Conservation (phyloP, 2,797 vertebrate species). For the Calcarius lapponicus region DNA sequence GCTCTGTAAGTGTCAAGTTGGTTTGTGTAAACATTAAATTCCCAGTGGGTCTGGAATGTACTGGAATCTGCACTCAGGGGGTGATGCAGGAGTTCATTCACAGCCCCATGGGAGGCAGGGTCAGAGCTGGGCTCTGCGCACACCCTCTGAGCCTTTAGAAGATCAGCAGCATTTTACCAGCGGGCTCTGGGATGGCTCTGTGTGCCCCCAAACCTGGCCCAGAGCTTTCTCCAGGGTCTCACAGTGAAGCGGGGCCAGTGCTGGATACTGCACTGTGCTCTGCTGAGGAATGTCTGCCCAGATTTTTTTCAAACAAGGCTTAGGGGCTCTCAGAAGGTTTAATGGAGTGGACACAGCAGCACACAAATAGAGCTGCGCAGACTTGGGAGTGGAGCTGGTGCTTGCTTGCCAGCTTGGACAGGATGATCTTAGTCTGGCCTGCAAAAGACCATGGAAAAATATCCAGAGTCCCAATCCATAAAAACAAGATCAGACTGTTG, state of each 20-base stretch:
- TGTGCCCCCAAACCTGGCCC: background rate
- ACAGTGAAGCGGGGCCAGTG: background rate
- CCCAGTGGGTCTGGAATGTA: background rate
- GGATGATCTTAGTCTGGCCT: background rate
- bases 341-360: background rate
- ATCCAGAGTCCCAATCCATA: background rate
- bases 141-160: background rate
- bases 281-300: background rate
- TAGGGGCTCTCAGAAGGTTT: background rate
- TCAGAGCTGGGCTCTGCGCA: background rate
- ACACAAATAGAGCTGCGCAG: background rate
- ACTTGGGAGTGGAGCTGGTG: background rate
- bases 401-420: background rate
- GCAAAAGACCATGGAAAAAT: background rate
- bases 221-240: background rate
- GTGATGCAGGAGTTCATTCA: background rate
- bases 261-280: background rate
- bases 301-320: background rate
- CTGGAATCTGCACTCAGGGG: background rate
- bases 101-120: background rate
- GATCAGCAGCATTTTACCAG: background rate
- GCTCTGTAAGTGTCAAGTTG: fast-evolving
- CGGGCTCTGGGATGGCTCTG: background rate
- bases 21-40: background rate
- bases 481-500: background rate